Conservation (phyloP, 2,113 vertebrate species). For the Marcusenius ussheri region DNA sequence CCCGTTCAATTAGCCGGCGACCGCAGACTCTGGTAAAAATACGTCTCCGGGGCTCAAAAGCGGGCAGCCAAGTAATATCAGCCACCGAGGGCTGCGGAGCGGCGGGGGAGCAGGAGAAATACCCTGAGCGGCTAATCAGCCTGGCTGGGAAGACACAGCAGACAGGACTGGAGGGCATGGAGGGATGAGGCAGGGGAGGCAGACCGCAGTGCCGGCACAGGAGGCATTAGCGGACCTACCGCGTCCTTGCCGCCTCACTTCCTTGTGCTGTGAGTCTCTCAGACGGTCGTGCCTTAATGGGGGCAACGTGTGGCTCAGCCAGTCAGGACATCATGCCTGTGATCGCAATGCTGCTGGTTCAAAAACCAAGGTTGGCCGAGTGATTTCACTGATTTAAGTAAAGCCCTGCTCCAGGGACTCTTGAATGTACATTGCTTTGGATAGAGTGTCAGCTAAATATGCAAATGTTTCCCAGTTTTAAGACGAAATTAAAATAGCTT, state of each 20-base stretch:
- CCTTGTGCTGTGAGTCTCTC: not conserved
- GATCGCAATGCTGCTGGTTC: not conserved
- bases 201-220: not conserved
- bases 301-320: not conserved
- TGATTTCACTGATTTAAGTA: not conserved
- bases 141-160: not conserved
- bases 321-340: not conserved
- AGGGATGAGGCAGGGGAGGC: not conserved
- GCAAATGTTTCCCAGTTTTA: not conserved
- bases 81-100: not conserved
- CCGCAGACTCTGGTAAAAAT: constrained; percentile 66
- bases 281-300: not conserved
- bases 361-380: not conserved
- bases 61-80: constrained; percentile 46
- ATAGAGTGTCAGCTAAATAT: not conserved
- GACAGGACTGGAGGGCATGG: not conserved
- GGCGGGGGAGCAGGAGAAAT: not conserved
- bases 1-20: constrained; percentile 52
- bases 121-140: not conserved
- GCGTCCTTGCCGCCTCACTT: not conserved
- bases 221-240: not conserved
- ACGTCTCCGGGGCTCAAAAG: constrained; percentile 50
- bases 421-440: not conserved
- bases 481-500: not conserved
- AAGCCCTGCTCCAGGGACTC: not conserved